phyloP scores from a whole-genome alignment of 2,888 invertebrate species.

The Abrostola tripartita region DNA sequence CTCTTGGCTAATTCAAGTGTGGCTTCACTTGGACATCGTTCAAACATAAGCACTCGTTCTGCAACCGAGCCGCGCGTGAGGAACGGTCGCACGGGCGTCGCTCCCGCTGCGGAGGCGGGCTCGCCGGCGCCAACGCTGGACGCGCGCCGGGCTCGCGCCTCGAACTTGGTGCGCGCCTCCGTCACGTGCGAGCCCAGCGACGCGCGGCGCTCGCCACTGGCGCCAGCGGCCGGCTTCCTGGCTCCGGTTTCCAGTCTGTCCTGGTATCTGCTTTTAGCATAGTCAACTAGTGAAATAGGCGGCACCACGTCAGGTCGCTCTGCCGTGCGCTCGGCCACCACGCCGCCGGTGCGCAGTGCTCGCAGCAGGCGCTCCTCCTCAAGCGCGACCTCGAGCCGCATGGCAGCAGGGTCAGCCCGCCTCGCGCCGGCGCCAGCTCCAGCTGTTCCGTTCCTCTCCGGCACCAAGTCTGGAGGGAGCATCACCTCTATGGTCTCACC shows the following conservation, averaged over 20 bases:
- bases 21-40: slow-evolving; percentile 95
- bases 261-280: slow-evolving; percentile 90
- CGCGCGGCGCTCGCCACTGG: slow-evolving; percentile 79
- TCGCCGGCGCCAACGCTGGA: slow-evolving; percentile 82
- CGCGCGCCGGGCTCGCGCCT: slow-evolving; percentile 84
- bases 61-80: slow-evolving; percentile 96
- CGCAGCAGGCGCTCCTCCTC: slow-evolving; percentile 94
- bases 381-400: slow-evolving; percentile 92
- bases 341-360: slow-evolving; percentile 92
- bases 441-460: slow-evolving; percentile 82
- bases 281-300: slow-evolving; percentile 89
- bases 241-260: slow-evolving; percentile 87
- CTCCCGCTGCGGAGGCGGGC: slow-evolving; percentile 72
- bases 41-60: slow-evolving; percentile 96
- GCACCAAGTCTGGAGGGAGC: slow-evolving; percentile 89
- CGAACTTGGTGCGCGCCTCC: slow-evolving; percentile 85
- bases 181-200: slow-evolving; percentile 85
- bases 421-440: slow-evolving; percentile 75
- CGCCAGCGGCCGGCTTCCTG: slow-evolving; percentile 81
- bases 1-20: slow-evolving; percentile 90
- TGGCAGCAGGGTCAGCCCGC: slow-evolving; percentile 84
- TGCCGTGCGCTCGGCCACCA: slow-evolving; percentile 81
- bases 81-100: slow-evolving; percentile 93
- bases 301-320: slow-evolving; percentile 86
- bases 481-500: slow-evolving; percentile 90